Conservation (phyloP, 2,888 invertebrate genomes). For the Pachydiplax longipennis region DNA sequence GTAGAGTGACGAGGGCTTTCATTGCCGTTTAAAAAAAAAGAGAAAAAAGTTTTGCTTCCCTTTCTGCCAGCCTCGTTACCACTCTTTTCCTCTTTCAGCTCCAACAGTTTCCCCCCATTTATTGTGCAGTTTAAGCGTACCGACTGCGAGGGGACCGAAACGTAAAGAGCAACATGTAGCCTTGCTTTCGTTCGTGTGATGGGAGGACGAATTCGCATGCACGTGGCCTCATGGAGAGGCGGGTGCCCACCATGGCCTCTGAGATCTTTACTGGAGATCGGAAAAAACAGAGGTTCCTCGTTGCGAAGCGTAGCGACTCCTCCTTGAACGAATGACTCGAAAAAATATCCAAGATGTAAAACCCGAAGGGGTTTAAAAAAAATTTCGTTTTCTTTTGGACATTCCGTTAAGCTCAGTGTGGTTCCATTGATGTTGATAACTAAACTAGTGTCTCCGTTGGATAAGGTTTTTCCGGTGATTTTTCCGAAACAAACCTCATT, state of each 20-base stretch:
- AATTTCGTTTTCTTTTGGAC: not conserved
- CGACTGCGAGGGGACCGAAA: not conserved
- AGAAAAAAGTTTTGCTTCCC: not conserved
- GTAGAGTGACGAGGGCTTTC: too few relatives aligned
- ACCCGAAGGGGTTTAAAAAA: not conserved
- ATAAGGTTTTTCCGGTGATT: not conserved
- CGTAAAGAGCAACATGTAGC: not conserved
- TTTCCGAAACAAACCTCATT: not conserved
- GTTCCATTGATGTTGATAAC: not conserved
- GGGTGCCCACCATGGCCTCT: not conserved
- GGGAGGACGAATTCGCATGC: not conserved
- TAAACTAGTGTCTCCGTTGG: not conserved
- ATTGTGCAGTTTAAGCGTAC: not conserved
- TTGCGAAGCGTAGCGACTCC: not conserved
- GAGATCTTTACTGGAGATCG: not conserved
- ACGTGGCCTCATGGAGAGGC: not conserved
- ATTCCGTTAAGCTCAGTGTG: not conserved
- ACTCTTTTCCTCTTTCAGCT: not conserved
- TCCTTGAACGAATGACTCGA: not conserved
- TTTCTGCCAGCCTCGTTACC: not conserved
- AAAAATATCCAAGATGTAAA: not conserved
- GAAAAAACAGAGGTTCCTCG: not conserved
- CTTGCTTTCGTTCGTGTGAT: not conserved
- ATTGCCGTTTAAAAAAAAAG: too few relatives aligned
- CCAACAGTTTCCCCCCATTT: not conserved